phyloP scores from a whole-genome alignment of 1,140 invertebrate genomes.

The Pachypeltis micranthus region DNA sequence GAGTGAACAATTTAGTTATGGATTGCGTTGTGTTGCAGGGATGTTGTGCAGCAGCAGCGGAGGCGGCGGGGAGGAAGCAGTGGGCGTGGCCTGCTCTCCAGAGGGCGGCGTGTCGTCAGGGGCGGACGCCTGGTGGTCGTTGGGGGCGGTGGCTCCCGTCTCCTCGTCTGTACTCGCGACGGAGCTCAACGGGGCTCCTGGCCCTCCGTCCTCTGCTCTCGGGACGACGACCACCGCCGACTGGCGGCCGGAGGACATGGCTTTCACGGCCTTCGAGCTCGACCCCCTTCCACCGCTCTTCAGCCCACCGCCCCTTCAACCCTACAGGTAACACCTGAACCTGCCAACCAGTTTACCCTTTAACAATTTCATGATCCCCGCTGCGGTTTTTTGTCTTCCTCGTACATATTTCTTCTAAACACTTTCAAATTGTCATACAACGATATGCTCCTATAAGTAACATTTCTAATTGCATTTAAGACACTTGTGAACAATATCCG shows the following conservation, averaged over 20 bases:
- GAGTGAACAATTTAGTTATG: background rate
- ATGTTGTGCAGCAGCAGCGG: slow-evolving; percentile 5
- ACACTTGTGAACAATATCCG: too few relatives aligned
- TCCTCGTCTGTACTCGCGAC: background rate
- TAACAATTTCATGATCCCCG: background rate
- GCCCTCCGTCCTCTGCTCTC: background rate
- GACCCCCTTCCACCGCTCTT: slow-evolving; percentile 61
- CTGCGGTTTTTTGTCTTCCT: background rate
- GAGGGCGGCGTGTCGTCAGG: background rate
- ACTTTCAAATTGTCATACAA: too few relatives aligned
- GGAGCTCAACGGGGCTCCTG: background rate
- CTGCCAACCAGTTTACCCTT: background rate
- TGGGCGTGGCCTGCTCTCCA: slow-evolving; percentile 4
- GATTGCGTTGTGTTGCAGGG: background rate
- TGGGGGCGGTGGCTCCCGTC: background rate
- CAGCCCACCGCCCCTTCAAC: slow-evolving; percentile 58
- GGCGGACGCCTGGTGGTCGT: slow-evolving; percentile 1
- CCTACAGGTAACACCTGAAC: slow-evolving; percentile 32
- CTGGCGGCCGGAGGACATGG: slow-evolving; percentile 52
- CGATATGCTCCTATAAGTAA: too few relatives aligned
- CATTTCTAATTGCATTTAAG: too few relatives aligned
- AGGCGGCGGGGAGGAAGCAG: slow-evolving; percentile 1
- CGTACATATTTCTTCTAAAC: too few relatives aligned
- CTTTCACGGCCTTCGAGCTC: slow-evolving; percentile 62
- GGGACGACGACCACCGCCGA: background rate